Evolutionary conservation across 37 sponge, comb jelly and placozoan genomes (phyloP).

Genomic region (Eunapius fragilis): DNA sequence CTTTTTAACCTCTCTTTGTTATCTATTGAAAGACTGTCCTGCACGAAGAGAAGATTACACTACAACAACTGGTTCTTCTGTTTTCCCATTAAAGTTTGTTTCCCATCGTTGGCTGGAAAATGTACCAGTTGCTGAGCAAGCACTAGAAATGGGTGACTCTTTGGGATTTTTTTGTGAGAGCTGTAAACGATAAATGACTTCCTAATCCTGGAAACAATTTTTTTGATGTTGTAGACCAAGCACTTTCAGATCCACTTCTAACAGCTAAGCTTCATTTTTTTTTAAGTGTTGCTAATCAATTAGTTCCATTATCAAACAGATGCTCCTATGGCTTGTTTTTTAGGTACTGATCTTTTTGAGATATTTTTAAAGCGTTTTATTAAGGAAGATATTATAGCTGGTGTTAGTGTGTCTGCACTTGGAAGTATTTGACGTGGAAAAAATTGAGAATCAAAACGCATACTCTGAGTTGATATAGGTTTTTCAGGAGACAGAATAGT

Average conservation of each 20-base stretch:
- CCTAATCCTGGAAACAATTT: neutral
- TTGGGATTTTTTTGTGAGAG: neutral
- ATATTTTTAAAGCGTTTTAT: neutral
- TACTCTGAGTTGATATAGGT: neutral
- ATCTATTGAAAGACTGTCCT: neutral
- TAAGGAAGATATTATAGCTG: neutral
- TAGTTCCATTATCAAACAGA: neutral
- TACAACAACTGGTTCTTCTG: neutral
- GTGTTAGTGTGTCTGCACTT: neutral
- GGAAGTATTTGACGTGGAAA: neutral
- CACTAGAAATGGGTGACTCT: neutral
- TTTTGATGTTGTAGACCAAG: neutral
- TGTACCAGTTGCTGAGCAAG: neutral
- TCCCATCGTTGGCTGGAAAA: neutral
- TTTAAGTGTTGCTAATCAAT: neutral
- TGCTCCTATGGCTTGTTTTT: neutral
- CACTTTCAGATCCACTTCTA: neutral
- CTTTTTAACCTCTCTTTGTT: neutral
- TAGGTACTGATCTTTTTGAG: neutral
- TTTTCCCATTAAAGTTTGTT: neutral
- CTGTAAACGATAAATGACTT: neutral
- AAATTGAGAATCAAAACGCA: neutral
- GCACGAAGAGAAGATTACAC: neutral
- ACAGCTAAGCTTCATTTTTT: neutral
- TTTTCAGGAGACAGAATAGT: neutral